Conservation (phyloP, 1,140 invertebrate species). For the Scaptodrosophila lebanonensis region DNA sequence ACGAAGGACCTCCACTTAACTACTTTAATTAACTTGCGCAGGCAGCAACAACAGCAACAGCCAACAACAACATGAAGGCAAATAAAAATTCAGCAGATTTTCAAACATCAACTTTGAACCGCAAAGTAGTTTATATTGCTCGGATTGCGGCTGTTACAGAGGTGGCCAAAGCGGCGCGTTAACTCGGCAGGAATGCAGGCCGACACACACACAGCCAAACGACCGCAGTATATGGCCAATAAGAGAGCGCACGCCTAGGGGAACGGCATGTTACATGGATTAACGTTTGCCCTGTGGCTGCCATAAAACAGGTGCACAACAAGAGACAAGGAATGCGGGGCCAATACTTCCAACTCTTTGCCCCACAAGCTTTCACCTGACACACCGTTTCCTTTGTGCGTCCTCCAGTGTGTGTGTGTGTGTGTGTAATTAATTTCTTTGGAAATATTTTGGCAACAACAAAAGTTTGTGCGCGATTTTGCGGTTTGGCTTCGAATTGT, state of each 20-base stretch:
- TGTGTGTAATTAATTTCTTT: conserved; percentile 63
- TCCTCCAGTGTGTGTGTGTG: conserved; percentile 8
- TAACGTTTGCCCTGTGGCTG: conserved; percentile 23
- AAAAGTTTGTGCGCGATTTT: conserved; percentile 23
- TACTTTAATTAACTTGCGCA: conserved; percentile 74
- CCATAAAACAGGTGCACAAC: conserved; percentile 27
- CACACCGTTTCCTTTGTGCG: not conserved
- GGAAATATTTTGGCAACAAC: conserved; percentile 49
- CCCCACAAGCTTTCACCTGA: conserved; percentile 3
- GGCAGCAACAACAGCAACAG: conserved; percentile 12
- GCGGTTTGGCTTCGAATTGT: conserved; percentile 35
- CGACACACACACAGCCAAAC: not conserved
- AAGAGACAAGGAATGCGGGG: not conserved
- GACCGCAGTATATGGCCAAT: conserved; percentile 57
- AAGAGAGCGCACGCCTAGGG: conserved; percentile 54
- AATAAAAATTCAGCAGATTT: conserved; percentile 55
- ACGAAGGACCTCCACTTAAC: too few species aligned
- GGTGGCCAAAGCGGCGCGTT: not conserved
- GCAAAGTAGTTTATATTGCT: conserved; percentile 68
- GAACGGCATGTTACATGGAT: conserved; percentile 19
- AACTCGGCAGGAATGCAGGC: conserved; percentile 44
- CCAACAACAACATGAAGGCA: too few species aligned
- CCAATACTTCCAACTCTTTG: too few species aligned
- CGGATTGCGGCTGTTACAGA: conserved; percentile 48
- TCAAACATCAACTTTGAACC: conserved; percentile 70